Evolutionary conservation across 1,140 invertebrate genomes (phyloP).

Genomic region (Hycleus cichorii): DNA sequence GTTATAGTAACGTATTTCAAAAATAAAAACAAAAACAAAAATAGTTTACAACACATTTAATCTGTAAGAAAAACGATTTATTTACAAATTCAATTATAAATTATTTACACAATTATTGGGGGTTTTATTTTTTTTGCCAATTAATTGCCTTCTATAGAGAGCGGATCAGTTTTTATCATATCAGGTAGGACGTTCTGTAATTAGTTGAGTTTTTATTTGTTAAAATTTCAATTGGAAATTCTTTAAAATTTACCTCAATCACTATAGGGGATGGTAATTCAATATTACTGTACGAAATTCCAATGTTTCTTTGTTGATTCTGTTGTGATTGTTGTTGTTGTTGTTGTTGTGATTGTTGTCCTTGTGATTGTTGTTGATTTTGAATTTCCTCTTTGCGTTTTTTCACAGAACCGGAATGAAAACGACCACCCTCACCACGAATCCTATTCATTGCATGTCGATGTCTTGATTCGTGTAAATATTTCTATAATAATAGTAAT

Average conservation of each 20-base stretch:
- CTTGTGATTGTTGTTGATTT: background rate
- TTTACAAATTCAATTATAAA: too few species aligned
- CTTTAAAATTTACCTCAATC: conserved; percentile 32
- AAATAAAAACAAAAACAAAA: too few species aligned
- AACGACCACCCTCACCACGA: conserved; percentile 92
- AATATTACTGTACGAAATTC: conserved; percentile 31
- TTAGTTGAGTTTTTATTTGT: conserved; percentile 13
- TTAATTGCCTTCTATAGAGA: conserved; percentile 7
- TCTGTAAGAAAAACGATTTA: too few species aligned
- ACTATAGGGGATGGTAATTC: conserved; percentile 35
- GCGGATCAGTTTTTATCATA: conserved; percentile 32
- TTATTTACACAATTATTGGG: too few species aligned
- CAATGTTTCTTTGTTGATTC: conserved; percentile 28
- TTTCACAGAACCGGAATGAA: conserved; percentile 72
- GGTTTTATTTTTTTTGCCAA: too few species aligned
- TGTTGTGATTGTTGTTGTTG: conserved; percentile 30
- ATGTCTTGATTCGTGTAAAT: conserved; percentile 97
- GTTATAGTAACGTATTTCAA: too few species aligned
- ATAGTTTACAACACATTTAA: too few species aligned
- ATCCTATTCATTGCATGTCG: conserved; percentile 96
- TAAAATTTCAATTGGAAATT: background rate
- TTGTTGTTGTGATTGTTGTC: conserved; percentile 22
- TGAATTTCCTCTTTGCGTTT: conserved; percentile 46
- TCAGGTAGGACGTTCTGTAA: conserved; percentile 33
- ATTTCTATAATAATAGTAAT: conserved; percentile 68